These are phyloP conservation scores for Anaspis maculata DNA, from an alignment of 2,888 invertebrate genomes.

Conservation along the genomic window DNA sequence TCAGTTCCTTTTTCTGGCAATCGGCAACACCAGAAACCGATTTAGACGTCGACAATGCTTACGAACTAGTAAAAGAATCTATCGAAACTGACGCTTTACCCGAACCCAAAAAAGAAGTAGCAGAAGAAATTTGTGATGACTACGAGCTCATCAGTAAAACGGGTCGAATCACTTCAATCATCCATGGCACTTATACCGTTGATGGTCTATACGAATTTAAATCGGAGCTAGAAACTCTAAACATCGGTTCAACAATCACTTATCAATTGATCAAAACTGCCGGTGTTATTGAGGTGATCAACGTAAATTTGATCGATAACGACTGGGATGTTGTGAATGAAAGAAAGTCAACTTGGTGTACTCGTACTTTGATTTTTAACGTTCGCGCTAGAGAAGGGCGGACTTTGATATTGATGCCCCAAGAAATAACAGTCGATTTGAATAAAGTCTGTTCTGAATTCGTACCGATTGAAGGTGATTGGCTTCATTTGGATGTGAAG, in stretches of 20 bases:
- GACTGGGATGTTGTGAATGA: constrained; percentile 44
- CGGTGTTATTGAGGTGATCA: constrained; percentile 40
- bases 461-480: constrained; percentile 62
- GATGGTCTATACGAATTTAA: constrained; percentile 53
- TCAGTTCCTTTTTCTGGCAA: no score
- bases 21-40: no score
- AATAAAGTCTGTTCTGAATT: constrained; percentile 56
- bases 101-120: background rate
- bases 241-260: constrained; percentile 51
- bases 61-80: constrained; percentile 14
- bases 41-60: constrained; percentile 18
- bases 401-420: constrained; percentile 44
- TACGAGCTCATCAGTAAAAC: constrained; percentile 28
- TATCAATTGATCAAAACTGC: constrained; percentile 25
- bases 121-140: constrained; percentile 5
- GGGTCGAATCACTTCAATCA: constrained; percentile 55
- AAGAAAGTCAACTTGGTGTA: constrained; percentile 29
- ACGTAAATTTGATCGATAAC: constrained; percentile 28
- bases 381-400: constrained; percentile 39
- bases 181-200: constrained; percentile 47
- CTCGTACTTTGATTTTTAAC: constrained; percentile 38
- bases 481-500: constrained; percentile 54
- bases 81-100: background rate
- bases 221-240: constrained; percentile 31
- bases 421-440: constrained; percentile 51